Evolutionary conservation across 2,888 invertebrate genomes (phyloP).

Genomic region (Latheticus oryzae): DNA sequence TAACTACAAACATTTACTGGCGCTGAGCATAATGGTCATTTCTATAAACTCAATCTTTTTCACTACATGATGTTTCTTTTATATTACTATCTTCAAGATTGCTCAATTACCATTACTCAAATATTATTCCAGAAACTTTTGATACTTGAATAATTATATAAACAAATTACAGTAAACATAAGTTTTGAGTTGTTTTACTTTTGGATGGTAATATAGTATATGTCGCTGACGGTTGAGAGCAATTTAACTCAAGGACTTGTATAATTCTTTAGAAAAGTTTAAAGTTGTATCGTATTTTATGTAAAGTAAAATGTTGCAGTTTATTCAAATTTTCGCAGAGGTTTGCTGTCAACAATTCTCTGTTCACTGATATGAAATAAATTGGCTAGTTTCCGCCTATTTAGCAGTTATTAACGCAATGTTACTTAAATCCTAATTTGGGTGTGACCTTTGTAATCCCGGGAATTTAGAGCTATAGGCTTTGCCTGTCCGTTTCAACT

Average conservation of each 20-base stretch:
- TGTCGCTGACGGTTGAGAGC: slow-evolving; percentile 13
- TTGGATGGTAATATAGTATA: slow-evolving; percentile 17
- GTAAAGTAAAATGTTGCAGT: slow-evolving; percentile 7
- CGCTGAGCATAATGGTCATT: slow-evolving; percentile 6
- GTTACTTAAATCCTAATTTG: slow-evolving; percentile 37
- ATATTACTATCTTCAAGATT: not conserved
- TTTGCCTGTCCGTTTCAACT: slow-evolving; percentile 36
- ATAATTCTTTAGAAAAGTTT: slow-evolving; percentile 17
- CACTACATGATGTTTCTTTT: slow-evolving; percentile 1
- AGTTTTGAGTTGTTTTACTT: too few species aligned
- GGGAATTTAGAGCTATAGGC: slow-evolving; percentile 33
- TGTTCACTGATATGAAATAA: slow-evolving; percentile 27
- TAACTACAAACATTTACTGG: slow-evolving; percentile 31
- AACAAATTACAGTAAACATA: too few species aligned
- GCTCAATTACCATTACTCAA: too few species aligned
- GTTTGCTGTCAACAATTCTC: not conserved
- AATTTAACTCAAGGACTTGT: slow-evolving; percentile 19
- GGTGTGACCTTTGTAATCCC: slow-evolving; percentile 39
- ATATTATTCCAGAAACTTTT: too few species aligned
- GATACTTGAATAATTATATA: too few species aligned
- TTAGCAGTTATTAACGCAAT: slow-evolving; percentile 37
- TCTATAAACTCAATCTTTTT: slow-evolving; percentile 10
- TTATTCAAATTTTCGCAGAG: slow-evolving; percentile 13
- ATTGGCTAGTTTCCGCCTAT: slow-evolving; percentile 29
- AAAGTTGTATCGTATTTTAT: slow-evolving; percentile 6